A percentile compares a stretch with the other conserved stretches of the same genome.
Conservation (phyloP, 1,140 invertebrate genomes). For the Lutraria rhynchaena region DNA sequence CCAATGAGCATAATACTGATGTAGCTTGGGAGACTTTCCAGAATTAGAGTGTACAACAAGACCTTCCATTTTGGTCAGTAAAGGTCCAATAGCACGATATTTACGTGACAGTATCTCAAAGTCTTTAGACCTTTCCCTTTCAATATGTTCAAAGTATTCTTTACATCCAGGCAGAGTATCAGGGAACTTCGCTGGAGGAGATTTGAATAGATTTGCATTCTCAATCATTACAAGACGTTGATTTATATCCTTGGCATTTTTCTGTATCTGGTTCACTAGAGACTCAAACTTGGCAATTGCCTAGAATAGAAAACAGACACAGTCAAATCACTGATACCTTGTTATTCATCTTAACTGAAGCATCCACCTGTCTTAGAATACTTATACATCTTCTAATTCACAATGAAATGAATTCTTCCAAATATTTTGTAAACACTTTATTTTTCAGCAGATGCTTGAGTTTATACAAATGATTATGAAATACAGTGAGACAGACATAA, state of each 20-base stretch:
- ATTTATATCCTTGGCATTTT: slow-evolving; percentile 88
- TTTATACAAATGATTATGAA: too few species aligned
- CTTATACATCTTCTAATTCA: too few species aligned
- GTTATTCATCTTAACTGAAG: too few species aligned
- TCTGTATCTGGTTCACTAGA: slow-evolving; percentile 88
- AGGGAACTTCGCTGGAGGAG: slow-evolving; percentile 74
- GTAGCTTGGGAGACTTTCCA: slow-evolving; percentile 81
- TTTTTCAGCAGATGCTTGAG: too few species aligned
- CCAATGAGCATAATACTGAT: slow-evolving; percentile 83
- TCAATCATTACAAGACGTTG: slow-evolving; percentile 79
- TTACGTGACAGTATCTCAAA: slow-evolving; percentile 86
- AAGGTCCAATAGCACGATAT: slow-evolving; percentile 89
- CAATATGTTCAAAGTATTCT: slow-evolving; percentile 87
- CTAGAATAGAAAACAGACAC: slow-evolving; percentile 61
- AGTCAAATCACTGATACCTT: too few species aligned
- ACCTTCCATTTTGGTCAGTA: slow-evolving; percentile 92
- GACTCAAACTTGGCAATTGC: slow-evolving; percentile 85
- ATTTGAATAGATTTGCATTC: slow-evolving; percentile 80
- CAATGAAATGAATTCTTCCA: too few species aligned
- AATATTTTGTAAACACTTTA: too few species aligned
- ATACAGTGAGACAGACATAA: too few species aligned
- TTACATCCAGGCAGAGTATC: slow-evolving; percentile 78
- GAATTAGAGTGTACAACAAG: slow-evolving; percentile 82
- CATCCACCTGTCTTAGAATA: too few species aligned
- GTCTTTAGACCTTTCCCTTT: slow-evolving; percentile 86